phyloP scores from a whole-genome alignment of 2,113 vertebrate species.

The Delphinapterus leucas region DNA sequence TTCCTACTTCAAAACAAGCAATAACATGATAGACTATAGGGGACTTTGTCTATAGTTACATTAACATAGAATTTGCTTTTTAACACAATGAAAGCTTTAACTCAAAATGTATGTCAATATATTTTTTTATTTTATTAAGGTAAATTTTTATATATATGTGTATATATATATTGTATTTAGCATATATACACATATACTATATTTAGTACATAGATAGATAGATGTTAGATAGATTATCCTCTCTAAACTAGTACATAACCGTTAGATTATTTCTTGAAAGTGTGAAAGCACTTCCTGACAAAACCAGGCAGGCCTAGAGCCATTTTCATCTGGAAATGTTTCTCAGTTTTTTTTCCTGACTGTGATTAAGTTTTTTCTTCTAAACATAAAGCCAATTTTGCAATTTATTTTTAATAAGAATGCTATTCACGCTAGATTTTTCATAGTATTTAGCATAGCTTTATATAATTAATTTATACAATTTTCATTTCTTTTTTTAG shows the following conservation, averaged over 20 bases:
- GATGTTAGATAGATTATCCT: neutral
- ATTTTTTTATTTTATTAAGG: neutral
- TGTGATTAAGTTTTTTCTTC: neutral
- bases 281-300: neutral
- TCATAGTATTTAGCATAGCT: neutral
- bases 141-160: neutral
- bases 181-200: neutral
- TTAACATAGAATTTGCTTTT: neutral
- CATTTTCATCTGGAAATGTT: neutral
- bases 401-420: neutral
- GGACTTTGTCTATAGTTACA: neutral
- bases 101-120: neutral
- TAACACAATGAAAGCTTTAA: neutral
- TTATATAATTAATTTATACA: neutral
- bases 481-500: neutral
- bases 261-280: neutral
- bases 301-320: neutral
- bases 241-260: neutral
- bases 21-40: neutral
- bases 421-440: neutral
- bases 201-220: neutral
- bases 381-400: neutral
- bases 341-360: neutral
- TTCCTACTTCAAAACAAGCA: neutral
- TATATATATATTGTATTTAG: neutral